These are phyloP conservation scores for Numenius phaeopus DNA, from an alignment of 2,797 vertebrate genomes.

Conservation along the genomic window DNA sequence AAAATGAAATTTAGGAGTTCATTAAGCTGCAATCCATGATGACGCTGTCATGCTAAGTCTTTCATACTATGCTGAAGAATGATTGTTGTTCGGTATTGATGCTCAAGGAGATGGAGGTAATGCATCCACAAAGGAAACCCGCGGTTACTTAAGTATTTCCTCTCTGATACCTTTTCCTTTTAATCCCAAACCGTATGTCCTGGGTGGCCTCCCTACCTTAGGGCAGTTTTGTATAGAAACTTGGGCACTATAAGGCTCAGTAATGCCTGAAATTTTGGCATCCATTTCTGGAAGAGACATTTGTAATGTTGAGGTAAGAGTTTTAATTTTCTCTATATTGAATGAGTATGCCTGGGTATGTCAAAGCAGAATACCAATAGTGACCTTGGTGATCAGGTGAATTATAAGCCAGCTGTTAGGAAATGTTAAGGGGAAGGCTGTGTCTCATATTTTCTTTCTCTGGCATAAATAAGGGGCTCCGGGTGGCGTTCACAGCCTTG, in stretches of 20 bases:
- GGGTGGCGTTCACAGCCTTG: not conserved
- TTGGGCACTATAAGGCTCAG: not conserved
- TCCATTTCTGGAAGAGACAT: not conserved
- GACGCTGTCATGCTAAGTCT: not conserved
- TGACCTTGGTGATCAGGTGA: not conserved
- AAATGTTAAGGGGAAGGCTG: not conserved
- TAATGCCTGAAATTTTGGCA: not conserved
- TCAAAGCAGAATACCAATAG: not conserved
- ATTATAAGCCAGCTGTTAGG: not conserved
- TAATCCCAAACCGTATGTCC: not conserved
- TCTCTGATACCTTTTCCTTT: not conserved
- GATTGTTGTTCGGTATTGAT: not conserved
- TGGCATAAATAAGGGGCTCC: not conserved
- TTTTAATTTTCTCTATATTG: not conserved
- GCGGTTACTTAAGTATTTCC: not conserved
- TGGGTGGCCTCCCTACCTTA: not conserved
- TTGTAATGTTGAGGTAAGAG: not conserved
- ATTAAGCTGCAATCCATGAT: not conserved
- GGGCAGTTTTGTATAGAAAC: not conserved
- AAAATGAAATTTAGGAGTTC: conserved; percentile 3
- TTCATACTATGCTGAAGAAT: not conserved
- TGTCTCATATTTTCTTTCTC: not conserved
- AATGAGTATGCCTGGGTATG: not conserved
- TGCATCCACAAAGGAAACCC: not conserved
- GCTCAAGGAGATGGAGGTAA: not conserved